Percentiles rank a stretch among this genome's conserved stretches.
Evolutionary conservation across 2,888 invertebrate genomes (phyloP).

Genomic region (Chalcis sispes): DNA sequence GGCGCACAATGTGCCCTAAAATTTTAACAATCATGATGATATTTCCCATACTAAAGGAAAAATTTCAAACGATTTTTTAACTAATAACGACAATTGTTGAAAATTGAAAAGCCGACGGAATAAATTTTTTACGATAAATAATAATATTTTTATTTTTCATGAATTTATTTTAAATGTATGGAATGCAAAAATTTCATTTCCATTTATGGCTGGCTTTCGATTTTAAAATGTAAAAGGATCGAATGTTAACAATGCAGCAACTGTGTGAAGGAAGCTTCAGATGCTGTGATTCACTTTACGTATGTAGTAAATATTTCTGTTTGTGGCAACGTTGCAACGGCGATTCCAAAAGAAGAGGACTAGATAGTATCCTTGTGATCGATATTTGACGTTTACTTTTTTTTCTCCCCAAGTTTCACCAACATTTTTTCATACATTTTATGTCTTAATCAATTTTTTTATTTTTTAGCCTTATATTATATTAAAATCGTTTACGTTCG

Average conservation of each 20-base stretch:
- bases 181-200: no score
- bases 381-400: conserved; percentile 17
- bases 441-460: background rate
- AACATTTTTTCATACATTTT: background rate
- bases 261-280: conserved; percentile 54
- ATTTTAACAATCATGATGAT: no score
- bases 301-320: conserved; percentile 57
- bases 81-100: no score
- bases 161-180: no score
- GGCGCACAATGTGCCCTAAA: no score
- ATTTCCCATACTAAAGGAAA: no score
- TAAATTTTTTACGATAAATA: no score
- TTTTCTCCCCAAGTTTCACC: conserved; percentile 14
- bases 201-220: conserved; percentile 14
- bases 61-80: no score
- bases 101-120: no score
- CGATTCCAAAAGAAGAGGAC: conserved; percentile 49
- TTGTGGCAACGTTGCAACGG: conserved; percentile 50
- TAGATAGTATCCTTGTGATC: conserved; percentile 50
- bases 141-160: no score
- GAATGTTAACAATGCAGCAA: background rate
- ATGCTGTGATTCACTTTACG: conserved; percentile 21
- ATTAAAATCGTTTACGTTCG: no score
- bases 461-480: conserved; percentile 3
- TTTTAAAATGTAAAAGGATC: background rate